Percentiles rank a stretch among this genome's conserved stretches.
These are phyloP conservation scores for Takifugu rubripes DNA, from an alignment of 2,797 vertebrate species.

Conservation along the genomic window DNA sequence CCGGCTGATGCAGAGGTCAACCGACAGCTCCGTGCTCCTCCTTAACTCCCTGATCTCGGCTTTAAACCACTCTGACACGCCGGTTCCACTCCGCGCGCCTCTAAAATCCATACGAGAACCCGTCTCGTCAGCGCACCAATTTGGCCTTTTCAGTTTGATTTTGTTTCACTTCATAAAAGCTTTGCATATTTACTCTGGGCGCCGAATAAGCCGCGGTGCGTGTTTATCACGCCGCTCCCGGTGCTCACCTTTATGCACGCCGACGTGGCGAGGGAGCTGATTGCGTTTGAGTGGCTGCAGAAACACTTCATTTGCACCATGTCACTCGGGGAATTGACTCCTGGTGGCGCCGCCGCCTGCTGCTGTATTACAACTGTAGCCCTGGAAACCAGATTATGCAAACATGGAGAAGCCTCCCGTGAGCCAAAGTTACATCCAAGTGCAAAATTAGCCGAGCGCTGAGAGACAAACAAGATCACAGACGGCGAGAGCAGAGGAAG, in stretches of 20 bases:
- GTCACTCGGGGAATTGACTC: conserved; percentile 36
- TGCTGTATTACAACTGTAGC: conserved; percentile 47
- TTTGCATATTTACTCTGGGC: conserved; percentile 20
- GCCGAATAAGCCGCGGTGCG: neutral
- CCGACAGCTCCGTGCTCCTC: conserved; percentile 56
- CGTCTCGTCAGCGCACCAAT: conserved; percentile 11
- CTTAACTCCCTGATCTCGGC: conserved; percentile 67
- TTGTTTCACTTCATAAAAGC: neutral
- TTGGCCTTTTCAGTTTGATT: conserved; percentile 1
- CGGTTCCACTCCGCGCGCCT: conserved; percentile 30
- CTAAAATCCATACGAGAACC: conserved; percentile 36
- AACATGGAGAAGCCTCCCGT: conserved; percentile 48
- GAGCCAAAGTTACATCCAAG: conserved; percentile 55
- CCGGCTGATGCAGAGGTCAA: conserved; percentile 48
- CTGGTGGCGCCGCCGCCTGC: conserved; percentile 26
- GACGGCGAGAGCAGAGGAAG: conserved; percentile 16
- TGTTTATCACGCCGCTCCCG: neutral
- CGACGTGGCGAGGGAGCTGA: conserved; percentile 14
- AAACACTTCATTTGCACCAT: conserved; percentile 44
- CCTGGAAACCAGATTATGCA: conserved; percentile 61
- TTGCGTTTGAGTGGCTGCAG: conserved; percentile 24
- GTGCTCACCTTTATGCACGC: conserved; percentile 10
- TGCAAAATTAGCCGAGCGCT: conserved; percentile 49
- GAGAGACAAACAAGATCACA: conserved; percentile 51
- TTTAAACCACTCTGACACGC: conserved; percentile 54